Conservation (phyloP, 2,113 vertebrate species). For the Loxodonta africana region DNA sequence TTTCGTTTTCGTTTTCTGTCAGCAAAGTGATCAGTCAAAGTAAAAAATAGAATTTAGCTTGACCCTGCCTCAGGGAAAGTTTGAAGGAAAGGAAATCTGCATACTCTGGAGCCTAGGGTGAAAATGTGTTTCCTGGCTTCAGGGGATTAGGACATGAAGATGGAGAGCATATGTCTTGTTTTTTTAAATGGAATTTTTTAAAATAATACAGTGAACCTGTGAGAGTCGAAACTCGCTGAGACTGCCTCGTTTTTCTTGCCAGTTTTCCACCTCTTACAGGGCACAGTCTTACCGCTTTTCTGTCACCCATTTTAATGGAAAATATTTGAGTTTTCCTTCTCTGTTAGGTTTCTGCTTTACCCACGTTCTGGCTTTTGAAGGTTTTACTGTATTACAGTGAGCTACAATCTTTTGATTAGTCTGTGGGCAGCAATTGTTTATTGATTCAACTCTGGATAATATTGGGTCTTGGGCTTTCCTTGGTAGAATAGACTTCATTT, state of each 20-base stretch:
- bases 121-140: background rate
- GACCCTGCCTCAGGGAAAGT: background rate
- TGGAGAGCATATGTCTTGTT: background rate
- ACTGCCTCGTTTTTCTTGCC: background rate
- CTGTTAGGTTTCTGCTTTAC: background rate
- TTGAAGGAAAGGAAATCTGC: conserved; percentile 16
- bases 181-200: background rate
- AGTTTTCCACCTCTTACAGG: background rate
- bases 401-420: background rate
- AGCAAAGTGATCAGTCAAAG: conserved; percentile 13
- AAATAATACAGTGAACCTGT: background rate
- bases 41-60: conserved; percentile 6
- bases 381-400: background rate
- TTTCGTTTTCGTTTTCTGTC: conserved; percentile 34
- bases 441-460: background rate
- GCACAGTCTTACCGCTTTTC: background rate
- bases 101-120: background rate
- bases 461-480: background rate
- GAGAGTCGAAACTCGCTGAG: background rate
- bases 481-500: background rate
- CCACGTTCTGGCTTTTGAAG: background rate
- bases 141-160: background rate
- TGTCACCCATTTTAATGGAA: background rate
- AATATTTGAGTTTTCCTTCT: background rate
- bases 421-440: background rate